A percentile compares a stretch with the other conserved stretches of the same genome.
These are phyloP conservation scores for Vespertilio murinus DNA, from an alignment of 2,797 vertebrate species.

Conservation along the genomic window DNA sequence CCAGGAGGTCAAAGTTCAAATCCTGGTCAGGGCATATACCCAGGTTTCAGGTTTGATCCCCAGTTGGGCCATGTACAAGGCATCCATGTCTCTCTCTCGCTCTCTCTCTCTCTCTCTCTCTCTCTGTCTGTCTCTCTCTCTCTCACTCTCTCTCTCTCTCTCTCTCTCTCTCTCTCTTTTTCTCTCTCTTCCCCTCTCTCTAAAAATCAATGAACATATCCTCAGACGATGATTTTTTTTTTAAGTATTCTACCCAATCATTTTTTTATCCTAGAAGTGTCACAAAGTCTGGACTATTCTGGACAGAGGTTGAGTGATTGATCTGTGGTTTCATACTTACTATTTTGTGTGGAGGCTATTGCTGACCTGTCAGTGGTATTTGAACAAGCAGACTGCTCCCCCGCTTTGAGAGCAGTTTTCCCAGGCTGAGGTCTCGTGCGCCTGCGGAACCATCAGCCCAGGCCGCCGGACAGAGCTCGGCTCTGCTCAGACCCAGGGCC, in stretches of 20 bases:
- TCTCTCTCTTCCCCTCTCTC: neutral
- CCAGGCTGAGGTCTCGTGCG: neutral
- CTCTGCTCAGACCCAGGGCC: neutral
- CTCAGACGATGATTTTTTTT: neutral
- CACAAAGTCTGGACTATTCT: neutral
- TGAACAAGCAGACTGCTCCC: neutral
- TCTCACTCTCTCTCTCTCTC: no score
- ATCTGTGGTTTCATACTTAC: neutral
- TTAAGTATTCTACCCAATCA: neutral
- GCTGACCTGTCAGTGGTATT: neutral
- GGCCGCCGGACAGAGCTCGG: neutral
- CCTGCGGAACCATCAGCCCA: accelerated
- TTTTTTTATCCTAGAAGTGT: neutral
- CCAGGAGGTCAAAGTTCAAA: no score
- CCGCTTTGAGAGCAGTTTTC: neutral
- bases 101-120: no score
- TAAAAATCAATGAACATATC: neutral
- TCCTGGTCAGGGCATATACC: no score
- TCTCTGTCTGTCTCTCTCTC: no score
- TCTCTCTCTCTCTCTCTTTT: no score
- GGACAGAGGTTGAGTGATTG: neutral
- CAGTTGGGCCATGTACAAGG: no score
- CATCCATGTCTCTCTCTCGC: no score
- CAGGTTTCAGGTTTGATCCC: no score
- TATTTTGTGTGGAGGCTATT: neutral